Conservation (phyloP, 2,797 vertebrate genomes). For the Fratercula arctica region DNA sequence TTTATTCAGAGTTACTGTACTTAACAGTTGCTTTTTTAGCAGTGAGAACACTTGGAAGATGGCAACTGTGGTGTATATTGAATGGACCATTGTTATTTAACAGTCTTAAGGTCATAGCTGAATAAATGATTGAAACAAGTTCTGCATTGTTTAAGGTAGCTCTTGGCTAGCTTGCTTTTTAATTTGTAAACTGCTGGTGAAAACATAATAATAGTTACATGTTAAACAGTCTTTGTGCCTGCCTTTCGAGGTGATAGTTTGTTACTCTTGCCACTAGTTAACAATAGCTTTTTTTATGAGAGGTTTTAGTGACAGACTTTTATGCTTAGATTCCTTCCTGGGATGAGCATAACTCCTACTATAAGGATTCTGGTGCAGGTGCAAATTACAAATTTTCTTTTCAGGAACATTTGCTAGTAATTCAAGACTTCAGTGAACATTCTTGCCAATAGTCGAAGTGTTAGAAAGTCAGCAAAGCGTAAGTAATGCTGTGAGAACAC, state of each 20-base stretch:
- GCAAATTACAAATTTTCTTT: background rate
- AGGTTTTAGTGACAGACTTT: background rate
- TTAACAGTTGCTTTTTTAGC: background rate
- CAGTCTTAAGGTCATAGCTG: background rate
- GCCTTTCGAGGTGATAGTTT: background rate
- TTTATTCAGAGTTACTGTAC: background rate
- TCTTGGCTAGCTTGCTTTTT: background rate
- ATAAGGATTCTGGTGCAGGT: conserved; percentile 4
- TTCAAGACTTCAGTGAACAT: background rate
- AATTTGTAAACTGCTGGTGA: background rate
- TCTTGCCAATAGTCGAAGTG: conserved; percentile 23
- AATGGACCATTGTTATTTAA: background rate
- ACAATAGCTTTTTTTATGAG: background rate
- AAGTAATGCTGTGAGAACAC: conserved; percentile 23
- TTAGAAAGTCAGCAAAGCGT: conserved; percentile 14
- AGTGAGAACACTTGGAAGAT: background rate
- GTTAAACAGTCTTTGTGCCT: background rate
- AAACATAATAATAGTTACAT: background rate
- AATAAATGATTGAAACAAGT: background rate
- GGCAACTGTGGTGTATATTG: background rate
- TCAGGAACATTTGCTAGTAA: conserved; percentile 15
- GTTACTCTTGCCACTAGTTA: background rate
- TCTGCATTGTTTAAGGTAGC: background rate
- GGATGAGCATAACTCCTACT: background rate
- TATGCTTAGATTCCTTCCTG: background rate